These are phyloP conservation scores for Chamaea fasciata DNA, from an alignment of 2,113 vertebrate species.

Conservation along the genomic window DNA sequence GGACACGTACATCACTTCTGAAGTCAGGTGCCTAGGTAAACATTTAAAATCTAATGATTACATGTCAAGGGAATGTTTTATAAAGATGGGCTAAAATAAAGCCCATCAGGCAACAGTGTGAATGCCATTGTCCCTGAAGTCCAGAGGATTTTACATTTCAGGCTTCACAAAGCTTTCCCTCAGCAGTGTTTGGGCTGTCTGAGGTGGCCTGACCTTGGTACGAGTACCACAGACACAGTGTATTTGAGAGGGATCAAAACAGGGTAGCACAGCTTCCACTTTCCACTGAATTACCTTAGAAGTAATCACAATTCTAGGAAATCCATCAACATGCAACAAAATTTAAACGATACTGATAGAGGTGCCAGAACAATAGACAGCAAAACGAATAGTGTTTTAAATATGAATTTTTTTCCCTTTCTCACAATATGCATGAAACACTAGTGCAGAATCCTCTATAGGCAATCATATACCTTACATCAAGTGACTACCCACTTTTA, in stretches of 20 bases:
- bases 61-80: neutral
- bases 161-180: neutral
- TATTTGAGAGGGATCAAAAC: neutral
- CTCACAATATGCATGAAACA: neutral
- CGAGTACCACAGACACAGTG: neutral
- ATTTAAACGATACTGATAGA: neutral
- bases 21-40: neutral
- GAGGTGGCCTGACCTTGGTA: neutral
- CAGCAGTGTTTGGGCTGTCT: neutral
- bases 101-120: fast-evolving
- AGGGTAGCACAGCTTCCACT: neutral
- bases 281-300: neutral
- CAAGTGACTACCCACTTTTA: fast-evolving
- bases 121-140: neutral
- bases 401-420: neutral
- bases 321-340: neutral
- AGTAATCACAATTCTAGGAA: neutral
- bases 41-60: neutral
- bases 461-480: neutral
- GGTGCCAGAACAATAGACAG: neutral
- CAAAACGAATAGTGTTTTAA: neutral
- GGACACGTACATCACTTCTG: fast-evolving
- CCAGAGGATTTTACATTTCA: neutral
- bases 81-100: neutral
- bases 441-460: neutral